Evolutionary conservation across 2,797 vertebrate genomes (phyloP).

Genomic region (Platalea minor): DNA sequence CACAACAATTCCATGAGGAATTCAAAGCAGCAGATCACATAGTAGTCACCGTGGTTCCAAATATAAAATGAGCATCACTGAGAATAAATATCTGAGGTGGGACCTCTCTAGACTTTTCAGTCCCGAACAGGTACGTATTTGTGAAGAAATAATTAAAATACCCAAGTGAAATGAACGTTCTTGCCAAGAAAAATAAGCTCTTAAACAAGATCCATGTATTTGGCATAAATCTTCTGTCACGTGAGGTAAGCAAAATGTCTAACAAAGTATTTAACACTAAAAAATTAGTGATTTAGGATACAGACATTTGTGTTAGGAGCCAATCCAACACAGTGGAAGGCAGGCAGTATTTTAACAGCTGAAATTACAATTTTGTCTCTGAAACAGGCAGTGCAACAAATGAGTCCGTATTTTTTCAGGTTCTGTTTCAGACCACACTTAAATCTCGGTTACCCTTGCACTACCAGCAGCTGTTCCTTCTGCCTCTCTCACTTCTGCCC

Average conservation of each 20-base stretch:
- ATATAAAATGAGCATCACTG: neutral
- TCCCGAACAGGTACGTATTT: neutral
- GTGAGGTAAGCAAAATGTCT: neutral
- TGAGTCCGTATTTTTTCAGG: neutral
- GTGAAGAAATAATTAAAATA: neutral
- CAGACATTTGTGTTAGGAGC: neutral
- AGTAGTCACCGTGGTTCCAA: neutral
- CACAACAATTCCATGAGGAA: neutral
- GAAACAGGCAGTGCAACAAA: neutral
- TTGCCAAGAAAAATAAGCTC: neutral
- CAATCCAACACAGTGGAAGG: neutral
- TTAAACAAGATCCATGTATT: neutral
- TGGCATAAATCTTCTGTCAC: neutral
- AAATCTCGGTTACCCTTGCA: neutral
- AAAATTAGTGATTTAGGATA: neutral
- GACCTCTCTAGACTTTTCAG: neutral
- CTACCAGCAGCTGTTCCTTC: neutral
- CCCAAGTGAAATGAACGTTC: neutral
- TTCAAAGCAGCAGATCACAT: neutral
- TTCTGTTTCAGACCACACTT: neutral
- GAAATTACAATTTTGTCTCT: neutral
- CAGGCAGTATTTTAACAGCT: neutral
- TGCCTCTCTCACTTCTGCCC: neutral
- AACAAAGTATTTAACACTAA: neutral
- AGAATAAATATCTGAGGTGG: neutral